Conservation (phyloP, 2,113 vertebrate species). For the Sorex fumeus region DNA sequence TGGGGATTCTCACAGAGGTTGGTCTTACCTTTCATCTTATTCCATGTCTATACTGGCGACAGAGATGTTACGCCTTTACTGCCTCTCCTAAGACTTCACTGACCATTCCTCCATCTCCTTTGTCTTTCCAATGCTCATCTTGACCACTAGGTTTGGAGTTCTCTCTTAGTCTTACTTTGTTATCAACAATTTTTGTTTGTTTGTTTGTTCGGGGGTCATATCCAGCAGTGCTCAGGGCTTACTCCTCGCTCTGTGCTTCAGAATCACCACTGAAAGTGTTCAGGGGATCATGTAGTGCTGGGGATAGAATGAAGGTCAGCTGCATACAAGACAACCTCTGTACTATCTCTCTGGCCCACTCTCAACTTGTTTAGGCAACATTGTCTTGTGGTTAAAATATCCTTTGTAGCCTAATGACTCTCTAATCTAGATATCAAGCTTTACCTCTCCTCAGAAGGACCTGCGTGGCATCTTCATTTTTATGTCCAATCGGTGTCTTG, state of each 20-base stretch:
- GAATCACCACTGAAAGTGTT: too few species aligned
- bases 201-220: background rate
- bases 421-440: constrained; percentile 15
- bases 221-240: too few species aligned
- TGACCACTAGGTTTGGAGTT: background rate
- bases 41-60: too few species aligned
- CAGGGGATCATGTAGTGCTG: too few species aligned
- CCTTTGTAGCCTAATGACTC: background rate
- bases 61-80: too few species aligned
- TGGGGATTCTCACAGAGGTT: too few species aligned
- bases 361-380: background rate
- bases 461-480: background rate
- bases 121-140: background rate
- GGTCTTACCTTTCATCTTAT: too few species aligned
- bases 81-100: background rate
- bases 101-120: background rate
- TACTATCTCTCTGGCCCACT: too few species aligned
- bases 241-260: too few species aligned
- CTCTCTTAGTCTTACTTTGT: background rate
- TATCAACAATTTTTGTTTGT: background rate
- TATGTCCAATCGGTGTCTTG: background rate
- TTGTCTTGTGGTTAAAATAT: background rate
- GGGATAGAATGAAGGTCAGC: too few species aligned
- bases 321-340: too few species aligned
- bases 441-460: background rate